Evolutionary conservation across 2,888 invertebrate genomes (phyloP).

Genomic region (Andricus quercusramuli): DNA sequence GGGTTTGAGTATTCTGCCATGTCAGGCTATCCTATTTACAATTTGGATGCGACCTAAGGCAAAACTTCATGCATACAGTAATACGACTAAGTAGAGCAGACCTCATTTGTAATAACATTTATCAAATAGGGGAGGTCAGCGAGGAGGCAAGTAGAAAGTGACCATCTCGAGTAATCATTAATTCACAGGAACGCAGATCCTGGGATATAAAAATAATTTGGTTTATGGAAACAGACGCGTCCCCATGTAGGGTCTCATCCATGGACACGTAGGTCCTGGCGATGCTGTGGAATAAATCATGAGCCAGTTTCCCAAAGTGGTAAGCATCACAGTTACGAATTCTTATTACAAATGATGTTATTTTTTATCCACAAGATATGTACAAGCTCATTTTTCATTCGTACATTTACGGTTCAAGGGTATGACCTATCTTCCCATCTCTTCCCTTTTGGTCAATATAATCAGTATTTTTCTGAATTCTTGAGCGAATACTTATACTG

Average conservation of each 20-base stretch:
- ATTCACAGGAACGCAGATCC: slow-evolving; percentile 72
- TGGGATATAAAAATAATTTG: slow-evolving; percentile 77
- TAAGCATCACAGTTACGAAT: slow-evolving; percentile 41
- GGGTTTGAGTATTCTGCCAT: too few species aligned
- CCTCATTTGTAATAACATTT: slow-evolving; percentile 35
- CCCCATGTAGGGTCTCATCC: slow-evolving; percentile 54
- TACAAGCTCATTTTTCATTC: slow-evolving; percentile 23
- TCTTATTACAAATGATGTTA: slow-evolving; percentile 41
- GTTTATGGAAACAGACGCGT: slow-evolving; percentile 76
- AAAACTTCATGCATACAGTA: background rate
- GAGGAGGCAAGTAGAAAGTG: slow-evolving; percentile 18
- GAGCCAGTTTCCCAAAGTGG: slow-evolving; percentile 52
- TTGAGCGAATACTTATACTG: background rate
- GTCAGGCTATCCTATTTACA: background rate
- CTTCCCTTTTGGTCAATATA: background rate
- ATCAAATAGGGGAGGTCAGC: slow-evolving; percentile 33
- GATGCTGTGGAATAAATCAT: slow-evolving; percentile 65
- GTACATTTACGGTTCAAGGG: background rate
- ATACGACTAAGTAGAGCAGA: background rate
- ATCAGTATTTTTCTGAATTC: background rate
- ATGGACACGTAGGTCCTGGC: slow-evolving; percentile 50
- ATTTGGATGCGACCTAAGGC: background rate
- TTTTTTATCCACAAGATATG: slow-evolving; percentile 37
- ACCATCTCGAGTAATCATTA: slow-evolving; percentile 68
- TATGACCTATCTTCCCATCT: background rate